Evolutionary conservation across 2,113 vertebrate genomes (phyloP).

Genomic region (Danio rerio): GRCz12tu NC_133184.1:37250501-37251000

Average conservation of each 20-base stretch:
- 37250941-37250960: constrained; percentile 15
- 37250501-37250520: constrained; percentile 22
- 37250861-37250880: constrained; percentile 49
- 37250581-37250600: constrained; percentile 17
- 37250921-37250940: not conserved
- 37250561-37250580: constrained; percentile 53
- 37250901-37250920: not conserved
- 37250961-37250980: not conserved
- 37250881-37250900: not conserved
- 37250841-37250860: constrained; percentile 34
- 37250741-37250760: constrained; percentile 54
- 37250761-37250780: constrained; percentile 43
- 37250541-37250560: constrained; percentile 48
- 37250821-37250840: constrained; percentile 53
- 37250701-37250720: constrained; percentile 50
- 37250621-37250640: constrained; percentile 52
- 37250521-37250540: constrained; percentile 57
- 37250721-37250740: constrained; percentile 59
- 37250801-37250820: constrained; percentile 53
- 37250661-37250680: constrained; percentile 36
- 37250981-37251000: too few species aligned
- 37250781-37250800: constrained; percentile 28
- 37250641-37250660: constrained; percentile 49
- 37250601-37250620: constrained; percentile 36
- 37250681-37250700: constrained; percentile 56